Conservation (phyloP, 2,113 vertebrate genomes). For the Pao palembangensis region DNA sequence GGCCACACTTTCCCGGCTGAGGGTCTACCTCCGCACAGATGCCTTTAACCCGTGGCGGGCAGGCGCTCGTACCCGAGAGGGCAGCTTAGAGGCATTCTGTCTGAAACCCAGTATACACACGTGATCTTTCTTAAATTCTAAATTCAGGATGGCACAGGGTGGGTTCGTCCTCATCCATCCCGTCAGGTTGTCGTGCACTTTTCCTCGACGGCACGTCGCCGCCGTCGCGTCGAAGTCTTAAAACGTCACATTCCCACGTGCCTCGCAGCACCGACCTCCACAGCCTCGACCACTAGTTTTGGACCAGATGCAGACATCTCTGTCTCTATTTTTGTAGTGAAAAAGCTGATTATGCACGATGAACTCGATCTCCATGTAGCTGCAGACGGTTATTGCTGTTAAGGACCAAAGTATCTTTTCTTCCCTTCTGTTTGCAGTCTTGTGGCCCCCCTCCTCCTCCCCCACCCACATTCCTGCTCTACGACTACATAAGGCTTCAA, state of each 20-base stretch:
- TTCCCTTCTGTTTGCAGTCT: constrained; percentile 47
- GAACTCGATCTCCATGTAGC: constrained; percentile 67
- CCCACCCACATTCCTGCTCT: constrained; percentile 24
- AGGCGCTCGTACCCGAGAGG: constrained; percentile 49
- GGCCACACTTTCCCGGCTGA: constrained; percentile 19
- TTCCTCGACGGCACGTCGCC: constrained; percentile 37
- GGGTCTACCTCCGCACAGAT: constrained; percentile 57
- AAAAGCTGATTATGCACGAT: constrained; percentile 60
- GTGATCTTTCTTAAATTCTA: background rate
- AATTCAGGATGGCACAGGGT: constrained; percentile 35
- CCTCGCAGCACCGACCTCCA: constrained; percentile 51
- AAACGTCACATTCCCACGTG: constrained; percentile 64
- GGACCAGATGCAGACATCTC: constrained; percentile 52
- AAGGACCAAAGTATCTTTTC: constrained; percentile 71
- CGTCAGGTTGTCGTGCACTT: constrained; percentile 61
- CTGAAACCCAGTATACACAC: constrained; percentile 20
- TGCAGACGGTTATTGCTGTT: constrained; percentile 67
- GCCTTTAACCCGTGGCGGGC: constrained; percentile 48
- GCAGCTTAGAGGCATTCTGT: constrained; percentile 44
- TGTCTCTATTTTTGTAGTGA: constrained; percentile 64
- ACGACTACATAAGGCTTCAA: constrained; percentile 16
- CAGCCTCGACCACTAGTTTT: constrained; percentile 52
- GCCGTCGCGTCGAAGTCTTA: constrained; percentile 65
- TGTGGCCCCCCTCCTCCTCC: constrained; percentile 18
- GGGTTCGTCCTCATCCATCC: constrained; percentile 5